Evolutionary conservation across 2,888 invertebrate genomes (phyloP).

Genomic region (Hirtodrosophila cameraria): DNA sequence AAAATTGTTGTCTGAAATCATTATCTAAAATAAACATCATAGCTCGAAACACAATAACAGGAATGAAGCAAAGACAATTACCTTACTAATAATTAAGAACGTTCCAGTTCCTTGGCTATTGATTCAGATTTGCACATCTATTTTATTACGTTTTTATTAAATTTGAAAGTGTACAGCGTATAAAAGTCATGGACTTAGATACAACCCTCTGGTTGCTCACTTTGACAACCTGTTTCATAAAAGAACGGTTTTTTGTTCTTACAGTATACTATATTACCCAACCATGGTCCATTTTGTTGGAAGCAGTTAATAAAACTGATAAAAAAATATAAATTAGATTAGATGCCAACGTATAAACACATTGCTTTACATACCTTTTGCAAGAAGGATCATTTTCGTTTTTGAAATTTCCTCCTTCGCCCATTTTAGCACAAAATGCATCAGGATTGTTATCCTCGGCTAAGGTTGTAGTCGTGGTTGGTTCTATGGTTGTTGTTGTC

Average conservation of each 20-base stretch:
- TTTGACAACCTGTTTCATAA: conserved; percentile 2
- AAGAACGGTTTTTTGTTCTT: conserved; percentile 17
- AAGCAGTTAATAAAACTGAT: conserved; percentile 17
- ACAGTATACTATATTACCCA: not conserved
- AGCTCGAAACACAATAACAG: not conserved
- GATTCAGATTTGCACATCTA: too few species aligned
- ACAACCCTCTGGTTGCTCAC: conserved; percentile 31
- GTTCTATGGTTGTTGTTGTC: not conserved
- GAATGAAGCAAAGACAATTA: too few species aligned
- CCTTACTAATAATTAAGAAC: too few species aligned
- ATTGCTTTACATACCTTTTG: conserved; percentile 23
- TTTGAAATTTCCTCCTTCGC: not conserved
- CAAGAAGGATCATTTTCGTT: conserved; percentile 49
- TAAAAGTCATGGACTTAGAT: conserved; percentile 1
- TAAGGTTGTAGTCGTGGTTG: not conserved
- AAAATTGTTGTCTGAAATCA: not conserved
- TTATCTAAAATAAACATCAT: conserved; percentile 5
- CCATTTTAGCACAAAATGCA: not conserved
- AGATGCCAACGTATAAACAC: not conserved
- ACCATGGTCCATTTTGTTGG: conserved; percentile 17
- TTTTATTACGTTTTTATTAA: too few species aligned
- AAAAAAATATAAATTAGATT: not conserved
- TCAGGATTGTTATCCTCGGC: not conserved
- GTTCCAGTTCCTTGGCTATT: too few species aligned
- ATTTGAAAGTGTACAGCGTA: too few species aligned